phyloP scores from a whole-genome alignment of 2,113 vertebrate species.

The Plectropomus leopardus region DNA sequence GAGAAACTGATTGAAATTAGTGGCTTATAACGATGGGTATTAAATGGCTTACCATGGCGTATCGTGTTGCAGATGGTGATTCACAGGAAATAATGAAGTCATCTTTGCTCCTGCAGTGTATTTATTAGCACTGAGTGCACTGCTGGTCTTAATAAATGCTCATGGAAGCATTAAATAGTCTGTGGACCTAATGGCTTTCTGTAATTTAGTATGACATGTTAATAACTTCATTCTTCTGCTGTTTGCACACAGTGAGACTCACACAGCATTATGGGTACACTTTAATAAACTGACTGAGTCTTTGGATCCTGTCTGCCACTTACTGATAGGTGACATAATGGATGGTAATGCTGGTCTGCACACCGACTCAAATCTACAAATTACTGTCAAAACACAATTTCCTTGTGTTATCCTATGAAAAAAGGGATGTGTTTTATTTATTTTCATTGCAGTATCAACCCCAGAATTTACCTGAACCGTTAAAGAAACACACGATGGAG shows the following conservation, averaged over 20 bases:
- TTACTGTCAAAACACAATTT: neutral
- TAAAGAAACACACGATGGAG: too few relatives aligned
- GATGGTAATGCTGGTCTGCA: neutral
- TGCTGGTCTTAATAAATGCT: constrained; percentile 44
- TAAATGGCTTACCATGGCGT: neutral
- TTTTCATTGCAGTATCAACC: too few relatives aligned
- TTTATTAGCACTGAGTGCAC: constrained; percentile 21
- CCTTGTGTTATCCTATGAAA: neutral
- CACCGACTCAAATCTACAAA: neutral
- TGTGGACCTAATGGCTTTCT: constrained; percentile 36
- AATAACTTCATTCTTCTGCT: constrained; percentile 36
- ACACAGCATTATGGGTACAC: neutral
- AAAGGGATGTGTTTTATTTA: too few relatives aligned
- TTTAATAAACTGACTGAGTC: neutral
- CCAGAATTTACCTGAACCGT: too few relatives aligned
- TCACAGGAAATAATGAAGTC: constrained; percentile 26
- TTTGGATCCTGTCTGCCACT: neutral
- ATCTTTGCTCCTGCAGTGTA: constrained; percentile 10
- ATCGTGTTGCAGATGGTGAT: neutral
- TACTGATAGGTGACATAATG: neutral
- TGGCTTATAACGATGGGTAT: neutral
- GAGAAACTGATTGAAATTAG: neutral
- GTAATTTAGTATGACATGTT: constrained; percentile 38
- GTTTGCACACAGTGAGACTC: constrained; percentile 26
- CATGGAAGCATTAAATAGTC: constrained; percentile 33